A percentile compares a stretch with the other conserved stretches of the same genome.
Conservation (phyloP, 2,888 invertebrate genomes). For the Chrysolina haemoptera region DNA sequence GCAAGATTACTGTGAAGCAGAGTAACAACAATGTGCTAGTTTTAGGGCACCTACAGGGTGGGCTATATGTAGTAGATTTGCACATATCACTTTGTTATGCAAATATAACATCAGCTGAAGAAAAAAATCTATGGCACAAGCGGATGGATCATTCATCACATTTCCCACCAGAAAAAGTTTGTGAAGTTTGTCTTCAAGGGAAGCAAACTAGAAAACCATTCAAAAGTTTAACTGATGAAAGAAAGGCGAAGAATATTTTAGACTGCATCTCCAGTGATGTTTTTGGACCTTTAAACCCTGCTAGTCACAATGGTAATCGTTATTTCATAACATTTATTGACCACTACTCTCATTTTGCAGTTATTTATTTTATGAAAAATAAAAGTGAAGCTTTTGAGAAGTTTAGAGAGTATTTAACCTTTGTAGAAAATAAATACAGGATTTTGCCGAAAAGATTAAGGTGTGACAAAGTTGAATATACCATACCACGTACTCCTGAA, state of each 20-base stretch:
- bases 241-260: slow-evolving; percentile 37
- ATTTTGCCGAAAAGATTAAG: slow-evolving; percentile 15
- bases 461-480: slow-evolving; percentile 23
- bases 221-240: slow-evolving; percentile 16
- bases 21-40: too few species aligned
- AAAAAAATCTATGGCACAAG: too few species aligned
- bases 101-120: too few species aligned
- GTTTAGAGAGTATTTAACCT: slow-evolving; percentile 32
- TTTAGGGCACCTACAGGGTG: too few species aligned
- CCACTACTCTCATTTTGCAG: slow-evolving; percentile 37
- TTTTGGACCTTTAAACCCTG: slow-evolving; percentile 37
- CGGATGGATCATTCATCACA: slow-evolving; percentile 35
- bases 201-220: slow-evolving; percentile 34
- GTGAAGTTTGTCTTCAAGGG: slow-evolving; percentile 33
- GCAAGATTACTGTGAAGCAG: too few species aligned
- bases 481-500: slow-evolving; percentile 5
- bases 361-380: slow-evolving; percentile 26
- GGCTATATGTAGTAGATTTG: too few species aligned
- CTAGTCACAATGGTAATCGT: slow-evolving; percentile 36
- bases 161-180: slow-evolving; percentile 24
- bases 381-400: slow-evolving; percentile 35
- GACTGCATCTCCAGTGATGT: slow-evolving; percentile 40
- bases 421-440: slow-evolving; percentile 29
- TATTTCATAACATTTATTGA: slow-evolving; percentile 45
- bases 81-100: too few species aligned